Conservation (phyloP, 2,888 invertebrate species). For the Autographa gamma region DNA sequence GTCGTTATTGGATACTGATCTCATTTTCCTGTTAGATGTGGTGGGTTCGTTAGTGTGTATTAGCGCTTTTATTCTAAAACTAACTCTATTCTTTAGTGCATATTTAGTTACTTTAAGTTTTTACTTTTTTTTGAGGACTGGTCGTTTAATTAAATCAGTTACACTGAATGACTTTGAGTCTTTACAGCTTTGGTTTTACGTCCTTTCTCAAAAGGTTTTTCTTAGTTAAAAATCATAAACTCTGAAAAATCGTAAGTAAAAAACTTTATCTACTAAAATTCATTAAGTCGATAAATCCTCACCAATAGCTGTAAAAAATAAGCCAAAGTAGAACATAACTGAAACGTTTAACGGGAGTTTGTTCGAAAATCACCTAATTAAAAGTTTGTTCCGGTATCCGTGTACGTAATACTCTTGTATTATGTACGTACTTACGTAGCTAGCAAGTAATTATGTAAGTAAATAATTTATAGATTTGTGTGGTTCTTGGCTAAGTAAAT, state of each 20-base stretch:
- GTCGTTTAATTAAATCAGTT: background rate
- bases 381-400: conserved; percentile 37
- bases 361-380: conserved; percentile 47
- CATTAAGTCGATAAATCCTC: conserved; percentile 15
- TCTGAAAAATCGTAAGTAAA: background rate
- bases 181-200: background rate
- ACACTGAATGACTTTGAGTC: background rate
- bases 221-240: background rate
- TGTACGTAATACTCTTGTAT: conserved; percentile 24
- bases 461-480: background rate
- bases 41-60: conserved; percentile 10
- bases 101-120: background rate
- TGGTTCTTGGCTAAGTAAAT: background rate
- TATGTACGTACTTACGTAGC: conserved; percentile 13
- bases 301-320: conserved; percentile 37
- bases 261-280: background rate
- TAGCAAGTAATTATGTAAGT: background rate
- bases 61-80: conserved; percentile 3
- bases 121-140: background rate
- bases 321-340: conserved; percentile 18
- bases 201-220: background rate
- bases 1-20: conserved; percentile 40
- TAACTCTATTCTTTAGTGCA: background rate
- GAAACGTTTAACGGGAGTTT: conserved; percentile 26
- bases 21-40: conserved; percentile 32